A percentile compares a stretch with the other conserved stretches of the same genome.
phyloP scores from a whole-genome alignment of 2,888 invertebrate genomes.

The Biston stratarius region DNA sequence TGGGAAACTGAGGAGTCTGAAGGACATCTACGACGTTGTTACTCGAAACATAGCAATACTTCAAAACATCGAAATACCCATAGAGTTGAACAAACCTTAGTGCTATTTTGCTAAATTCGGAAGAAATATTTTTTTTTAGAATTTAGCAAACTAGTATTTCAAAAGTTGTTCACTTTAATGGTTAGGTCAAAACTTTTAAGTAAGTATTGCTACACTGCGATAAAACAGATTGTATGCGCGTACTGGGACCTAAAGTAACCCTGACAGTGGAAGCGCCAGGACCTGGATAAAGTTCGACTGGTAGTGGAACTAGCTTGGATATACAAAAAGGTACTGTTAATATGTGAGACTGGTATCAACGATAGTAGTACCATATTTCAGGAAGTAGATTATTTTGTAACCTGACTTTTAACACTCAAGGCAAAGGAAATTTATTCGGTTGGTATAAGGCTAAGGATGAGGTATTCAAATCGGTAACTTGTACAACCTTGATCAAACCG shows the following conservation, averaged over 20 bases:
- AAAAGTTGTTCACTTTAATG: too few relatives aligned
- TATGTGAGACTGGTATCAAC: neutral
- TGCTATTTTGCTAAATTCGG: too few relatives aligned
- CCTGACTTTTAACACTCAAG: neutral
- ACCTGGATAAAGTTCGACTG: neutral
- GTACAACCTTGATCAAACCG: neutral
- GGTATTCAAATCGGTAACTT: neutral
- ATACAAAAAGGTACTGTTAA: neutral
- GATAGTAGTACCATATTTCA: too few relatives aligned
- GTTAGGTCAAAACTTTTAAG: too few relatives aligned
- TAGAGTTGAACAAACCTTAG: too few relatives aligned
- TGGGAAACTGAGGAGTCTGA: neutral
- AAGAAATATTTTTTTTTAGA: too few relatives aligned
- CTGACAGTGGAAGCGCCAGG: conserved; percentile 2
- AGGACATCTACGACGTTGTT: neutral
- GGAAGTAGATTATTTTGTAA: neutral
- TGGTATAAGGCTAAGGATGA: neutral
- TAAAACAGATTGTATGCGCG: too few relatives aligned
- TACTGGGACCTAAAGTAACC: neutral
- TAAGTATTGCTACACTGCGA: too few relatives aligned
- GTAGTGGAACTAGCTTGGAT: neutral
- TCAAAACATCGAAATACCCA: too few relatives aligned
- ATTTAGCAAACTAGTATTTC: too few relatives aligned
- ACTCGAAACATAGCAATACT: too few relatives aligned
- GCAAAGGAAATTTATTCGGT: neutral